phyloP scores from a whole-genome alignment of 2,888 invertebrate species.

The Stomorhina lunata region DNA sequence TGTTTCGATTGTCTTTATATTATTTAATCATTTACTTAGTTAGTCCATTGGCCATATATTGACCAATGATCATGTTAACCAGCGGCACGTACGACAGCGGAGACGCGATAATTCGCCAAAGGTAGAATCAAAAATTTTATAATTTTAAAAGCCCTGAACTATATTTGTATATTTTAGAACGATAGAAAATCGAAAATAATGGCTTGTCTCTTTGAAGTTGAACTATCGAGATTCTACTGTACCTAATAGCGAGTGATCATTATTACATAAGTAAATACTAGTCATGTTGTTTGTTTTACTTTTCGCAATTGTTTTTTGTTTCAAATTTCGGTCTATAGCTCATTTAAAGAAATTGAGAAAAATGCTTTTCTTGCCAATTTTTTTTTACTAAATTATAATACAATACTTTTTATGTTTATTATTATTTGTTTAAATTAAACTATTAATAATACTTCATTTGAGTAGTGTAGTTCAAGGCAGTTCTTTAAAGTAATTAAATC shows the following conservation, averaged over 20 bases:
- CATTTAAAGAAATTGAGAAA: conserved; percentile 7
- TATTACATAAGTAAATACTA: conserved; percentile 40
- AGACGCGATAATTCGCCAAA: too few relatives aligned
- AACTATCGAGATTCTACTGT: not conserved
- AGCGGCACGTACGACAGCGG: too few relatives aligned
- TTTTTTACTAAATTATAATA: not conserved
- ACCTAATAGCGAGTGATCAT: not conserved
- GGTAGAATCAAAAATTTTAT: too few relatives aligned
- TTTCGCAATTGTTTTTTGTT: not conserved
- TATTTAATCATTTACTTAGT: conserved; percentile 2
- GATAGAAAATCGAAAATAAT: too few relatives aligned
- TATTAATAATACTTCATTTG: conserved; percentile 16
- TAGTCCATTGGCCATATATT: not conserved
- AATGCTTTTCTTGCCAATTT: conserved; percentile 1
- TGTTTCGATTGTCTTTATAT: conserved; percentile 2
- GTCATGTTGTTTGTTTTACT: not conserved
- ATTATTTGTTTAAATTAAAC: conserved; percentile 8
- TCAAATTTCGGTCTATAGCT: not conserved
- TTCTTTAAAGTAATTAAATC: not conserved
- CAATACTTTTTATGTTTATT: conserved; percentile 9
- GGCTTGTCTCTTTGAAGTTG: too few relatives aligned
- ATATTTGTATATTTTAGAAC: too few relatives aligned
- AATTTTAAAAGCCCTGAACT: too few relatives aligned
- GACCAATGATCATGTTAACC: too few relatives aligned
- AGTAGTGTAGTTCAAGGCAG: not conserved